Conservation (phyloP, 1,140 invertebrate genomes). For the Xylocopa sonorina region DNA sequence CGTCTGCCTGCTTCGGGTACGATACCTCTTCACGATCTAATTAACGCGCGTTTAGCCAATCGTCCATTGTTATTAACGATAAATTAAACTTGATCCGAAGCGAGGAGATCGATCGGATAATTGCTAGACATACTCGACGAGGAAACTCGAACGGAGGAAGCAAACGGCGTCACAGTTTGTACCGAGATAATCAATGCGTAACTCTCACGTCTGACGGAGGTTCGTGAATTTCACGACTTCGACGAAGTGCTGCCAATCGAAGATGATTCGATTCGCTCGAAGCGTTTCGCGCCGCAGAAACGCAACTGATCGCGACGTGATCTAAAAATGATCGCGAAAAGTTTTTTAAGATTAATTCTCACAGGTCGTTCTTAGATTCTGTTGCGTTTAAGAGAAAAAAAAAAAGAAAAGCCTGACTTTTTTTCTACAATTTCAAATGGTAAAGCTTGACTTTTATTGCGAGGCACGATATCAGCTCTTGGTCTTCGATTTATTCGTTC, state of each 20-base stretch:
- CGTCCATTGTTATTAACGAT: not conserved
- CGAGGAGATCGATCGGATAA: not conserved
- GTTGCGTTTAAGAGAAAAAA: not conserved
- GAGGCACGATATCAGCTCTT: not conserved
- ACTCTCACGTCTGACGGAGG: not conserved
- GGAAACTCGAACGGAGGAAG: not conserved
- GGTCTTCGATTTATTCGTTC: not conserved
- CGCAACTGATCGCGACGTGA: not conserved
- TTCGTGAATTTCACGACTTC: not conserved
- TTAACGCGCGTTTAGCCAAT: not conserved
- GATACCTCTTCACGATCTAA: not conserved
- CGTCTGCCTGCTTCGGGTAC: not conserved
- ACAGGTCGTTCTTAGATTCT: not conserved
- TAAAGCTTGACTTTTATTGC: not conserved
- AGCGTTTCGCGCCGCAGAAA: not conserved
- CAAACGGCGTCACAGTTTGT: not conserved
- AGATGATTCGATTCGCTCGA: not conserved
- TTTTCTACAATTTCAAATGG: constrained; percentile 32
- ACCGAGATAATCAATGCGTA: constrained; percentile 14
- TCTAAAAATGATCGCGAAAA: not conserved
- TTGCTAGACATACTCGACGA: not conserved
- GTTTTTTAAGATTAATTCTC: not conserved
- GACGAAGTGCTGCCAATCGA: not conserved
- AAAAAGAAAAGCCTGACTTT: not conserved
- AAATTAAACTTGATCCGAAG: not conserved